Evolutionary conservation across 2,888 invertebrate genomes (phyloP).

Genomic region (Stenodera caucasica): DNA sequence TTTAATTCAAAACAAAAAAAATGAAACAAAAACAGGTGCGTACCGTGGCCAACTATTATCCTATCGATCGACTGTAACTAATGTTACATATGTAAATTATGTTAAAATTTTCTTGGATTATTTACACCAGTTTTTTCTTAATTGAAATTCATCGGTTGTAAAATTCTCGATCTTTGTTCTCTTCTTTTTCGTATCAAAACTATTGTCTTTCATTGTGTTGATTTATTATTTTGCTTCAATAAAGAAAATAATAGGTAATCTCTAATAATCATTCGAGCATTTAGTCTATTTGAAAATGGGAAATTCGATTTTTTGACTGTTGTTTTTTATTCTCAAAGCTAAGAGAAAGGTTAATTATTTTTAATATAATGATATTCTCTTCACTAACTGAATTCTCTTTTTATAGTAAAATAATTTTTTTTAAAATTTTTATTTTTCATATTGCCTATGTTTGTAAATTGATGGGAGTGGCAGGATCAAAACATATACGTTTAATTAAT

Average conservation of each 20-base stretch:
- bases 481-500: too few relatives aligned
- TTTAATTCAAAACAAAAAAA: neutral
- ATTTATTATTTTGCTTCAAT: constrained; percentile 23
- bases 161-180: too few relatives aligned
- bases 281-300: constrained; percentile 33
- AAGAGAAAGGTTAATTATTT: too few relatives aligned
- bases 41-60: constrained; percentile 19
- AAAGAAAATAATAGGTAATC: constrained; percentile 15
- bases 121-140: constrained; percentile 41
- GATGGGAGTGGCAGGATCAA: neutral
- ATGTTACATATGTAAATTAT: constrained; percentile 53
- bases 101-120: constrained; percentile 47
- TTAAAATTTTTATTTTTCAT: too few relatives aligned
- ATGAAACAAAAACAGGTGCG: constrained; percentile 46
- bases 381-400: too few relatives aligned
- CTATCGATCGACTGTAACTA: constrained; percentile 48
- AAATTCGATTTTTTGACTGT: neutral
- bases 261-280: constrained; percentile 35
- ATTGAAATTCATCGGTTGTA: constrained; percentile 14
- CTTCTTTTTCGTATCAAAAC: neutral
- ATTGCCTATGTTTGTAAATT: too few relatives aligned
- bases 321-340: too few relatives aligned
- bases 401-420: too few relatives aligned
- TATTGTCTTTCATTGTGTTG: neutral
- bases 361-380: too few relatives aligned